Percentiles rank a stretch among this genome's conserved stretches.
These are phyloP conservation scores for Alexandromys fortis DNA, from an alignment of 2,113 vertebrate genomes.

Conservation along the genomic window DNA sequence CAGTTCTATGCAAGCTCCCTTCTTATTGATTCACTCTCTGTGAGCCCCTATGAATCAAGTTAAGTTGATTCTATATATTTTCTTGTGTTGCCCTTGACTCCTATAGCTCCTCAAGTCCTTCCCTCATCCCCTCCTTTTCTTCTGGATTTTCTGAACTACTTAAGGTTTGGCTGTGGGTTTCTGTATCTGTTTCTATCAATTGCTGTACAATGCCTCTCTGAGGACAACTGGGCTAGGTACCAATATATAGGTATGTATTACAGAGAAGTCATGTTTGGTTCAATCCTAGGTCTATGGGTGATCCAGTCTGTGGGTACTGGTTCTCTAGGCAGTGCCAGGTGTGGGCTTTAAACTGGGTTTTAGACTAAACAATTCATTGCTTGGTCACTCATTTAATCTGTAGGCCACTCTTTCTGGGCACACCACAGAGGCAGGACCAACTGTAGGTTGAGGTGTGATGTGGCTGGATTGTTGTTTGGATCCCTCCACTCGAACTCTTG, in stretches of 20 bases:
- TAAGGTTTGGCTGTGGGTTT: neutral
- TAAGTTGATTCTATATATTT: neutral
- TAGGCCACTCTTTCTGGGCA: neutral
- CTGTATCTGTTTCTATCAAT: neutral
- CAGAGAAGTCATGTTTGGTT: neutral
- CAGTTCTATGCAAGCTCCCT: neutral
- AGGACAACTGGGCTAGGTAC: neutral
- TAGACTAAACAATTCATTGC: neutral
- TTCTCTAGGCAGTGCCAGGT: neutral
- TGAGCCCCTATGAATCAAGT: neutral
- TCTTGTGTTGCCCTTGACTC: neutral
- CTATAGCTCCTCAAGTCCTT: neutral
- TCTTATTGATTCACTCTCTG: neutral
- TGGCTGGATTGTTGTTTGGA: neutral
- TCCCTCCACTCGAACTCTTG: neutral
- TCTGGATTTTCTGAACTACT: neutral
- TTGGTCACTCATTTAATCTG: neutral
- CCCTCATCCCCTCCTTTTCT: neutral
- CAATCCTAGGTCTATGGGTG: neutral
- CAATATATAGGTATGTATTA: neutral
- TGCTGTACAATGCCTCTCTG: neutral
- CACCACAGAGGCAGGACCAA: neutral
- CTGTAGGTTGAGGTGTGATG: neutral
- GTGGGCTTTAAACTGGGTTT: too few species aligned
- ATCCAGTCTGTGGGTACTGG: neutral